Base-by-base conservation (phyloP, 1,140 invertebrate genomes). In the Heliconius hewitsoni region DNA sequence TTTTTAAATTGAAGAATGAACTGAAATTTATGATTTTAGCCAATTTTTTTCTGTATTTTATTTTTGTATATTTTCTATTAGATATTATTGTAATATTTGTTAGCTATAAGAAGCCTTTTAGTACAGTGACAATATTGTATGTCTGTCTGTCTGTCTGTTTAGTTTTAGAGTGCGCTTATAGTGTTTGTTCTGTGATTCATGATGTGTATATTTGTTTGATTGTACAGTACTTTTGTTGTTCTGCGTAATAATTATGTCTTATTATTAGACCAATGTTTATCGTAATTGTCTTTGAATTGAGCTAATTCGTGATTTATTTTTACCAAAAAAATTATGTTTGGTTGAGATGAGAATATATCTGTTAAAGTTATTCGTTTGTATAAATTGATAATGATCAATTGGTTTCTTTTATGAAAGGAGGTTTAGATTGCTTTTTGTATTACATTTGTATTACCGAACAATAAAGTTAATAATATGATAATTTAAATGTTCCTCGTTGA, bases 181-280 rank as follows among this genome's bases (percentile, higher is more conserved):
- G 27, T 78, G 60, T 78, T 74, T 78, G 60, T 78, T 74, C 76
- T 82, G 82, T 80, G 82, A 73, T 77, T 71, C 50, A 50, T 79
- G 66, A 66, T 79, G 74, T 77, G 60, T 66, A 73, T 73, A 72
- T 60, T 66, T 76, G 74, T 81, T 30, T 75, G 66, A 70, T 75
- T 80, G 66, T 74, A 8, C 27, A 5, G 73, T 30, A 70, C n/a
- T 76, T 77, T 71, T 73, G 70, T 79, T 75, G 30, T 76, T 46
- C 30, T 42, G 70, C 74, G 27, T 80, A 73, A 76, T 71, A 71
- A 8, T 16, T 13, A 42, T 34, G 39, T 76, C 23, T 80, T 66
- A 37, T 23, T 34, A 57, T 80, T 80, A 66, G 23, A 3, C 34
- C 16, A 73, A 73, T 76, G 74, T 80, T 76, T 66, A 71, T 60